Percentiles rank a stretch among this genome's conserved stretches.
These are phyloP conservation scores for Pomatorhinus ruficollis DNA, from an alignment of 2,113 vertebrate genomes.

Conservation along the genomic window DNA sequence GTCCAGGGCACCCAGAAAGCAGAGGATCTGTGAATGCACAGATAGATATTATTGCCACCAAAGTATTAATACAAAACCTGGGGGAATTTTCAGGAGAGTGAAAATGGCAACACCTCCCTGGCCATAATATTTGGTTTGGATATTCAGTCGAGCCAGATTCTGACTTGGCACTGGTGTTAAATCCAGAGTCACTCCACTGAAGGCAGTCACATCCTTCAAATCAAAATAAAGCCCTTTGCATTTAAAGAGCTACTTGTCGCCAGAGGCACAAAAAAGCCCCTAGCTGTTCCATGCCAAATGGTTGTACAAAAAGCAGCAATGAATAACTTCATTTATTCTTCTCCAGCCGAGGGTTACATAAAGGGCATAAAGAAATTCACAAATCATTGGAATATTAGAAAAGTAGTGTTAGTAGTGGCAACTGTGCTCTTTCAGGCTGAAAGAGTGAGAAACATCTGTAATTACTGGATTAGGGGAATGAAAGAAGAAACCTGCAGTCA, in stretches of 20 bases:
- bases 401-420: neutral
- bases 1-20: neutral
- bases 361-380: neutral
- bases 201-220: neutral
- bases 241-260: neutral
- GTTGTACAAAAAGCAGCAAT: neutral
- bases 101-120: neutral
- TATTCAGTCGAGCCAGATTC: neutral
- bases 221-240: neutral
- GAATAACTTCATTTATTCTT: neutral
- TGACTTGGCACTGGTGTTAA: neutral
- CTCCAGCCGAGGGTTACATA: neutral
- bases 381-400: neutral
- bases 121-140: neutral
- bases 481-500: conserved; percentile 36
- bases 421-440: neutral
- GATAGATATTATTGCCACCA: neutral
- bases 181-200: neutral
- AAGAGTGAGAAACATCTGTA: conserved; percentile 29
- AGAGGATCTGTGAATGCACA: neutral
- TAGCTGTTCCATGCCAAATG: neutral
- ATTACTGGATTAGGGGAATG: conserved; percentile 53
- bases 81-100: neutral
- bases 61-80: neutral
- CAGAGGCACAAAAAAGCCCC: neutral